Evolutionary conservation across 2,888 invertebrate genomes (phyloP).

Genomic region (Leptopilina myrica): DNA sequence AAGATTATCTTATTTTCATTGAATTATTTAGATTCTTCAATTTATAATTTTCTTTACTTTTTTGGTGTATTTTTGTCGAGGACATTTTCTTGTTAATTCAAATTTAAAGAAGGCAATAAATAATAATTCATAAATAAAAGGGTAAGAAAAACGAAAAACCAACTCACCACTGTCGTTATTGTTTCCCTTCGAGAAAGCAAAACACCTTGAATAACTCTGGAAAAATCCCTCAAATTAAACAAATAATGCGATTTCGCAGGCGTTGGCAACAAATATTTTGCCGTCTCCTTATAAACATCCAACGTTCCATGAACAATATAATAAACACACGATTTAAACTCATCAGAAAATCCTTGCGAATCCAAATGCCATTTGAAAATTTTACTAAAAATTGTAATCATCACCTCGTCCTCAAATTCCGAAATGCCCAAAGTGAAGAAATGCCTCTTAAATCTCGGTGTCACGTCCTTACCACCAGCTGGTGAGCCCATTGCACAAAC

Average conservation of each 20-base stretch:
- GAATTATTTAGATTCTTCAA: too few species aligned
- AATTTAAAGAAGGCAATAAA: too few species aligned
- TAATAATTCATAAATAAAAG: neutral
- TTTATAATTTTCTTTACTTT: too few species aligned
- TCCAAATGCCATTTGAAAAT: conserved; percentile 96
- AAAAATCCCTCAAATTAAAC: conserved; percentile 95
- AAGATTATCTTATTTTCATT: too few species aligned
- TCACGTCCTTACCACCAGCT: conserved; percentile 89
- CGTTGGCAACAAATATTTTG: conserved; percentile 89
- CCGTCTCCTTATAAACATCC: conserved; percentile 90
- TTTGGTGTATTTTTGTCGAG: too few species aligned
- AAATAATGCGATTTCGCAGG: conserved; percentile 96
- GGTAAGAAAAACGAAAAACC: neutral
- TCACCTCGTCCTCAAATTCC: conserved; percentile 91
- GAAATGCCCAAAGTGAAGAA: conserved; percentile 91
- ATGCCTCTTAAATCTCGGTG: conserved; percentile 89
- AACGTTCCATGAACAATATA: conserved; percentile 91
- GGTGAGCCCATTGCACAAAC: conserved; percentile 93
- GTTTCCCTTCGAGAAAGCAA: conserved; percentile 93
- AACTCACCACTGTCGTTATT: conserved; percentile 82
- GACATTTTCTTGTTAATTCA: too few species aligned
- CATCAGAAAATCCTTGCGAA: conserved; percentile 92
- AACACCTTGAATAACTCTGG: conserved; percentile 94
- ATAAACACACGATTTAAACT: conserved; percentile 91
- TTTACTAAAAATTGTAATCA: conserved; percentile 90